A percentile compares a stretch with the other conserved stretches of the same genome.
Conservation (phyloP, 2,113 vertebrate genomes). For the Meles meles region DNA sequence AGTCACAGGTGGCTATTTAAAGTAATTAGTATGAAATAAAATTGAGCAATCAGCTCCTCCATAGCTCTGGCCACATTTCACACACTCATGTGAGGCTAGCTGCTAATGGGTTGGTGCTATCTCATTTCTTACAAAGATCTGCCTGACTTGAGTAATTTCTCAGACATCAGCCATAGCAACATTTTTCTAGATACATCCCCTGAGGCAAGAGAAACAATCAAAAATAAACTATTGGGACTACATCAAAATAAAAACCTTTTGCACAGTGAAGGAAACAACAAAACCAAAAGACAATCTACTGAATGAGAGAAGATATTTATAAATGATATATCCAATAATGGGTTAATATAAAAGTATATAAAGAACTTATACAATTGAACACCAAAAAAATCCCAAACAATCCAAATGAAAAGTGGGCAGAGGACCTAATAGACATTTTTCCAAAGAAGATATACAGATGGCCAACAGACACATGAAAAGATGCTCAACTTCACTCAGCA, state of each 20-base stretch:
- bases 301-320: background rate
- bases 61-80: no score
- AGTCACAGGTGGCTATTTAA: background rate
- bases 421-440: background rate
- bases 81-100: background rate
- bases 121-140: slow-evolving; percentile 92
- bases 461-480: background rate
- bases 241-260: background rate
- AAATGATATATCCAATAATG: background rate
- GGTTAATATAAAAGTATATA: background rate
- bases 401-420: background rate
- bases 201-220: background rate
- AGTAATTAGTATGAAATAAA: background rate
- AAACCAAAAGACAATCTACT: background rate
- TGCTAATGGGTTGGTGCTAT: background rate
- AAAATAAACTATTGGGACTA: background rate
- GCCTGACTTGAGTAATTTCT: background rate
- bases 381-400: background rate
- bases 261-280: background rate
- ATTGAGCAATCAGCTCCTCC: background rate
- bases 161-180: background rate
- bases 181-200: background rate
- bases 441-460: background rate
- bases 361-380: background rate
- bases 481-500: background rate